Evolutionary conservation across 2,113 vertebrate genomes (phyloP).

Genomic region (Calidris pygmaea): DNA sequence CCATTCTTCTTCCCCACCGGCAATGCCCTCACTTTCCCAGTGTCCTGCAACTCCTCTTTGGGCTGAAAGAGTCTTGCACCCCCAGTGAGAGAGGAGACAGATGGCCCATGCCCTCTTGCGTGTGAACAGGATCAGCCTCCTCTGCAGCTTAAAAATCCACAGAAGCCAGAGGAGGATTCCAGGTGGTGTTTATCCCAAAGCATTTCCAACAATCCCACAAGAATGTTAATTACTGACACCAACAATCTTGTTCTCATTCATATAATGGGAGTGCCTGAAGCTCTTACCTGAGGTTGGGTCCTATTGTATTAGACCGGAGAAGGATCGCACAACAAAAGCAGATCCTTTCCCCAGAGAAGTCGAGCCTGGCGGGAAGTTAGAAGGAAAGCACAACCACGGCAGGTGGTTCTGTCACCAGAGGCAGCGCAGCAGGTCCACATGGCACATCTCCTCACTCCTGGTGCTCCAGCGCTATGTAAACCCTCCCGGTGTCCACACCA

Average conservation of each 20-base stretch:
- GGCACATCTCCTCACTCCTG: background rate
- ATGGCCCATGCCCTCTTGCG: background rate
- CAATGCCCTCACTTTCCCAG: background rate
- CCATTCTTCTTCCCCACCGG: background rate
- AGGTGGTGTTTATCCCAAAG: constrained; percentile 59
- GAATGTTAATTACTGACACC: constrained; percentile 64
- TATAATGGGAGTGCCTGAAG: constrained; percentile 20
- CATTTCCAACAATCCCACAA: constrained; percentile 53
- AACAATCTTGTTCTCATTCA: constrained; percentile 52
- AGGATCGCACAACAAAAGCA: background rate
- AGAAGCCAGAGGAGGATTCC: background rate
- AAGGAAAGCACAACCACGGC: background rate
- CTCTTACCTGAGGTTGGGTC: constrained; percentile 22
- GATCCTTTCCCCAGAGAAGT: background rate
- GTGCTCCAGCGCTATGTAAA: background rate
- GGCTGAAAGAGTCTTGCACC: background rate
- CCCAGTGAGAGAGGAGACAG: background rate
- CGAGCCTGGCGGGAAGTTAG: background rate
- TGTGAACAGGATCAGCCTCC: background rate
- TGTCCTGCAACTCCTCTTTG: background rate
- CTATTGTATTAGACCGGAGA: background rate
- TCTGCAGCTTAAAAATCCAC: constrained; percentile 14
- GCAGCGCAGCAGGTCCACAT: background rate
- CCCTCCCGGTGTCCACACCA: background rate
- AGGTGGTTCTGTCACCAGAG: background rate